Evolutionary conservation across 2,888 invertebrate species (phyloP), one percentile per base, ranked within the genome.

Genomic region (Caenorhabditis angaria): DNA sequence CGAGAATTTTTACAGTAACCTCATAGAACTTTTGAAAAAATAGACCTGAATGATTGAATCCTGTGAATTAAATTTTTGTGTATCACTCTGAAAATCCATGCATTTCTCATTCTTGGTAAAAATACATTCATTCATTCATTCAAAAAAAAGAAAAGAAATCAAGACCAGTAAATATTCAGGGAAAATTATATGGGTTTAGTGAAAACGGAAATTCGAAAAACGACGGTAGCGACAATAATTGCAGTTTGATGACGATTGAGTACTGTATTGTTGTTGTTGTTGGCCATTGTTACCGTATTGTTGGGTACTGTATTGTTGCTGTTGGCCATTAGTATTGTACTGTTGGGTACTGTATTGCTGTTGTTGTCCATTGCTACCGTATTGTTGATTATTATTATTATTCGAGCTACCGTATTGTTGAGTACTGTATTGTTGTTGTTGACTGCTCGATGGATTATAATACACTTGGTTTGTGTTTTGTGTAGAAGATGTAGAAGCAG

Each of bases 151-250:
- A 61, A 51, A 53, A 32, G 55, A 41, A 28, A 14, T 27, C 24
- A 48, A 12, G 12, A 27, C n/a, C 20, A 61, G 32, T 67, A 41
- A 41, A 55, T 8, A 10, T 55, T 28, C 2, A n/a, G 18, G 28
- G 41, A 48, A 18, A 67, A 41, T 29, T 57, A 51, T 14, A 69
- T 24, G 28, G 63, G 69, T n/a, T 64, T 28, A 65, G 61, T 61
- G 70, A 65, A 70, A 14, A 61, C 61, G 47, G 65, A 70, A 29
- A 56, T 65, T 8, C 58, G 27, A 54, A 61, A 70, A 54, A 61
- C 70, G 61, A 61, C 65, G 61, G 55, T 70, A 41, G 57, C 41
- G 41, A 41, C 41, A 41, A 41, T 12, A 41, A 3, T 6, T 3
- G 18, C 41, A 41, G 41, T 41, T 41, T 2, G 41, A 41, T 8